phyloP scores from a whole-genome alignment of 2,113 vertebrate species.

The Cyanoramphus novaezelandiae region DNA sequence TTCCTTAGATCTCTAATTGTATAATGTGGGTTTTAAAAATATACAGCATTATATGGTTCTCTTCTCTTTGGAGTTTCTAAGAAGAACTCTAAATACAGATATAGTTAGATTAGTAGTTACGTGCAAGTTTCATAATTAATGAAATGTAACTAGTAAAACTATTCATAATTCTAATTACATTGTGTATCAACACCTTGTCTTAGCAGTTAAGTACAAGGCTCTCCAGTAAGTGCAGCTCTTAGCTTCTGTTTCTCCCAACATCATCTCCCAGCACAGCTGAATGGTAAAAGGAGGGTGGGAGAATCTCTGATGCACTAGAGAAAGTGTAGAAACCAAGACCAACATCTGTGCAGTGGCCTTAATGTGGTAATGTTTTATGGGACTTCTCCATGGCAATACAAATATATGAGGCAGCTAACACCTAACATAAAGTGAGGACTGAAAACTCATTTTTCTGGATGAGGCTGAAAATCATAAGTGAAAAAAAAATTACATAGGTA shows the following conservation, averaged over 20 bases:
- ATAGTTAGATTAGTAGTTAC: not conserved
- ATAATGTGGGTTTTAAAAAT: not conserved
- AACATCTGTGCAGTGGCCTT: not conserved
- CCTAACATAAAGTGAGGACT: not conserved
- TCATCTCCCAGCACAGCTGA: not conserved
- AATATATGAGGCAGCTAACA: not conserved
- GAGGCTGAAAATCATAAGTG: not conserved
- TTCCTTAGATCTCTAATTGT: not conserved
- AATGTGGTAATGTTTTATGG: not conserved
- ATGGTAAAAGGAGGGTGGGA: not conserved
- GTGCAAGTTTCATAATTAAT: not conserved
- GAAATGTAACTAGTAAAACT: not conserved
- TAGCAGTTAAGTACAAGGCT: not conserved
- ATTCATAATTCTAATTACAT: not conserved
- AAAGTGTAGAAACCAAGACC: not conserved
- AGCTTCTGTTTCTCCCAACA: not conserved
- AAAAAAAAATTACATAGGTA: not conserved
- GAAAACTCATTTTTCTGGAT: not conserved
- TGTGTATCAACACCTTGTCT: not conserved
- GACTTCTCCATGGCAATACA: not conserved
- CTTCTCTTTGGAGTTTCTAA: not conserved
- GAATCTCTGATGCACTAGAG: not conserved
- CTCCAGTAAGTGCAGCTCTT: not conserved
- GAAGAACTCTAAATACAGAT: not conserved
- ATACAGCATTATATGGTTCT: not conserved